Conservation (phyloP, 1,140 invertebrate species). For the Tetramorium alpestre region DNA sequence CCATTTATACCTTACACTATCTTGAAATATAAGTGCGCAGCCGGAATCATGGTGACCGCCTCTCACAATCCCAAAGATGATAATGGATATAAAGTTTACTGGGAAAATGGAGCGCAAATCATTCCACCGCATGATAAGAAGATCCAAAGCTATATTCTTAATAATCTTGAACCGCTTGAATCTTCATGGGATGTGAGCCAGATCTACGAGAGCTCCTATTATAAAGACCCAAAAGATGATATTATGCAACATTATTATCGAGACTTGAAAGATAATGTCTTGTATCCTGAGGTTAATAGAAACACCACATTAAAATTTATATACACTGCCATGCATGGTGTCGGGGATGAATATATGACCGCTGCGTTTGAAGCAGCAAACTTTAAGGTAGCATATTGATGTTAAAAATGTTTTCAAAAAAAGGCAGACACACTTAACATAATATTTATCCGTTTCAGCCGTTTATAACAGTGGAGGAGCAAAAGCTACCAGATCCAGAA, state of each 20-base stretch:
- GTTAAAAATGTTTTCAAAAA: constrained; percentile 18
- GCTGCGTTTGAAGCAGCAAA: constrained; percentile 91
- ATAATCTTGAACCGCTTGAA: constrained; percentile 91
- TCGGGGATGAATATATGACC: constrained; percentile 93
- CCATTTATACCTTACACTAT: constrained; percentile 97
- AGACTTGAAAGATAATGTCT: constrained; percentile 86
- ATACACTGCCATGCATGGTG: constrained; percentile 99
- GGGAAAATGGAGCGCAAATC: constrained; percentile 98
- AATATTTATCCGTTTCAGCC: constrained; percentile 81
- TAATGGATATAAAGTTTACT: constrained; percentile 99
- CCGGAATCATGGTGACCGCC: constrained; percentile 98
- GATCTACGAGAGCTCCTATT: constrained; percentile 84
- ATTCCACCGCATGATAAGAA: constrained; percentile 95
- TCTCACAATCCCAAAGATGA: constrained; percentile 99
- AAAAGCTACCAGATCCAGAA: constrained; percentile 97
- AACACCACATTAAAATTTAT: constrained; percentile 90
- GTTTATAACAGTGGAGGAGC: constrained; percentile 92
- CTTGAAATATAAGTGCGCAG: constrained; percentile 89
- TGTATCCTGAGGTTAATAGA: constrained; percentile 88
- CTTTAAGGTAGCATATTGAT: constrained; percentile 88
- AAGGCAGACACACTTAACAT: neutral
- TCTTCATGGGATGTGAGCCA: constrained; percentile 89
- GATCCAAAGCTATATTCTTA: constrained; percentile 93
- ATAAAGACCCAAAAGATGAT: constrained; percentile 87
- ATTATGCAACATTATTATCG: constrained; percentile 90